phyloP scores from a whole-genome alignment of 1,140 invertebrate species.

The Orchestia grillus region DNA sequence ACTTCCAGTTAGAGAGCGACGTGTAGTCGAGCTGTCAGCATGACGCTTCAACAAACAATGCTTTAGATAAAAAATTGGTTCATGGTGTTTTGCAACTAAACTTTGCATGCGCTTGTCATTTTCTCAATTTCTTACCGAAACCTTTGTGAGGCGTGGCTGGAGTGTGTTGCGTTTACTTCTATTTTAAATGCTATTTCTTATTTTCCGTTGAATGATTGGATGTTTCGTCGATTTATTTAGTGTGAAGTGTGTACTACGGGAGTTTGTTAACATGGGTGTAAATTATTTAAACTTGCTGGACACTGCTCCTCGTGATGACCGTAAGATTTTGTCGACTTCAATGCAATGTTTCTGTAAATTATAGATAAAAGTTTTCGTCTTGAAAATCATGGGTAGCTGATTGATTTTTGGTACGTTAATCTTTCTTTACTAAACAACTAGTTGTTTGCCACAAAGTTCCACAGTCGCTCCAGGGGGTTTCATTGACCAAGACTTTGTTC shows the following conservation, averaged over 20 bases:
- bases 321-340: too few relatives aligned
- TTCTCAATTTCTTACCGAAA: neutral
- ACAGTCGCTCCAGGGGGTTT: too few relatives aligned
- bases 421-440: too few relatives aligned
- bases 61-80: neutral
- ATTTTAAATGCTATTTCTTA: neutral
- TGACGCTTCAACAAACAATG: neutral
- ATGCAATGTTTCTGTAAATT: too few relatives aligned
- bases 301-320: neutral
- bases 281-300: neutral
- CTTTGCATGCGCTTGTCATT: neutral
- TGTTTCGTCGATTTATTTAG: neutral
- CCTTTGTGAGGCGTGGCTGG: neutral
- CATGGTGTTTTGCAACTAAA: neutral
- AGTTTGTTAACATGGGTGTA: neutral
- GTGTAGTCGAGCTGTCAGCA: neutral
- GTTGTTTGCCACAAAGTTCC: too few relatives aligned
- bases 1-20: neutral
- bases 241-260: neutral
- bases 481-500: too few relatives aligned
- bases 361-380: too few relatives aligned
- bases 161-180: neutral
- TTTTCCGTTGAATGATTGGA: neutral
- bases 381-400: too few relatives aligned
- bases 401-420: too few relatives aligned